Percentiles rank a stretch among this genome's conserved stretches.
phyloP scores from a whole-genome alignment of 1,140 invertebrate species.

The Leptopilina boulardi region DNA sequence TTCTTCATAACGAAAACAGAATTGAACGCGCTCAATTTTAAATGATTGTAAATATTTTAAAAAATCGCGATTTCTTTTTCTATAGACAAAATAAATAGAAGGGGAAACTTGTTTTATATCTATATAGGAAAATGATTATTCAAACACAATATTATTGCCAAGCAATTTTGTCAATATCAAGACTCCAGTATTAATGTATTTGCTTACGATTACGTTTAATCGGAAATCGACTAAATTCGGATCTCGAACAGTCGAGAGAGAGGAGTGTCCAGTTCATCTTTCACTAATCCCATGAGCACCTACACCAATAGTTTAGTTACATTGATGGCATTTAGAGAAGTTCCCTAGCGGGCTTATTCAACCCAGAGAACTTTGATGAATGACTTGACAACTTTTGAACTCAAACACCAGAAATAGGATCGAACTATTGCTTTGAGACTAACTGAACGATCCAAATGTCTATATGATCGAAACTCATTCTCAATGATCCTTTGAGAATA shows the following conservation, averaged over 20 bases:
- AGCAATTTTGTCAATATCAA: background rate
- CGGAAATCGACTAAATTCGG: slow-evolving; percentile 10
- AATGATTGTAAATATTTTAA: too few relatives aligned
- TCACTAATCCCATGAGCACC: slow-evolving; percentile 5
- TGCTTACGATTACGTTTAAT: background rate
- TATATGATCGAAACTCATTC: background rate
- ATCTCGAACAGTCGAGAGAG: background rate
- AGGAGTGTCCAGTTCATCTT: slow-evolving; percentile 16
- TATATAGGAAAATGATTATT: background rate
- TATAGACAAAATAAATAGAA: too few relatives aligned
- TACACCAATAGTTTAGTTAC: slow-evolving; percentile 25
- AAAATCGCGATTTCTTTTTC: too few relatives aligned
- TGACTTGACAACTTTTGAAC: slow-evolving; percentile 26
- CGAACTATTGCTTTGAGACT: slow-evolving; percentile 23
- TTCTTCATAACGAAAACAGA: too few relatives aligned
- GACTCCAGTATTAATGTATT: slow-evolving; percentile 6
- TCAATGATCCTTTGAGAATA: background rate
- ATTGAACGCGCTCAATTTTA: too few relatives aligned
- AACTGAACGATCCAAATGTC: background rate
- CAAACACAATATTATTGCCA: background rate
- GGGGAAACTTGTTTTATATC: too few relatives aligned
- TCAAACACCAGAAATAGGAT: slow-evolving; percentile 10
- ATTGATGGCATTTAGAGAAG: slow-evolving; percentile 13
- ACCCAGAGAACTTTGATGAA: slow-evolving; percentile 11
- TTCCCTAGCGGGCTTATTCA: slow-evolving; percentile 27